These are phyloP conservation scores for Polyommatus icarus DNA, from an alignment of 2,888 invertebrate species.

Conservation along the genomic window DNA sequence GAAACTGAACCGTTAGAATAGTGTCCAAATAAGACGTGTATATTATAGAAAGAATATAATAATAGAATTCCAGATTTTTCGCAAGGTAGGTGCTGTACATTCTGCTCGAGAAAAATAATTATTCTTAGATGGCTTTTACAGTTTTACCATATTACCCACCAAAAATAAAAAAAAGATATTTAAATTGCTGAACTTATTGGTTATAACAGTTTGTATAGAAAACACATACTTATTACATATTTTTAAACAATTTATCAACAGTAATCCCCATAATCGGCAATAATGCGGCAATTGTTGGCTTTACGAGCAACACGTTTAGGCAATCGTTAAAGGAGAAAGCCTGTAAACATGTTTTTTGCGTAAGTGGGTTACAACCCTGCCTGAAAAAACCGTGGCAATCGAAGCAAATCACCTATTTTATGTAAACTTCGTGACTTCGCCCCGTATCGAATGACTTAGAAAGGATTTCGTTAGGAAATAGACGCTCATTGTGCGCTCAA, in stretches of 20 bases:
- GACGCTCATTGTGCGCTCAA: constrained; percentile 52
- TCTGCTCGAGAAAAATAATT: too few species aligned
- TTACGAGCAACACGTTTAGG: constrained; percentile 59
- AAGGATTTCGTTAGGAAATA: constrained; percentile 62
- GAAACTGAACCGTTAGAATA: too few species aligned
- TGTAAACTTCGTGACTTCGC: constrained; percentile 79
- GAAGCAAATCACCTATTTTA: constrained; percentile 77
- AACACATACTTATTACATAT: not conserved
- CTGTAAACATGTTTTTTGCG: constrained; percentile 76
- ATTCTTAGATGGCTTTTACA: too few species aligned
- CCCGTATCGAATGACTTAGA: constrained; percentile 78
- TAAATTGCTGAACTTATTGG: not conserved
- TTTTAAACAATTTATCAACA: constrained; percentile 44
- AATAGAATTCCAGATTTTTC: too few species aligned
- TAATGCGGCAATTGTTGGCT: constrained; percentile 62
- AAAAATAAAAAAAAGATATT: too few species aligned
- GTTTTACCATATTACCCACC: too few species aligned
- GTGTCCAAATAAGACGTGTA: too few species aligned
- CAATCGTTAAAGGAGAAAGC: constrained; percentile 58
- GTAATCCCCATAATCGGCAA: constrained; percentile 55
- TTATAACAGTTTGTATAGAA: not conserved
- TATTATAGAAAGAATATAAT: too few species aligned
- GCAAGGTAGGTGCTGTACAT: too few species aligned
- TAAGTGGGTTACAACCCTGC: constrained; percentile 59
- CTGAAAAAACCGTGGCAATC: constrained; percentile 69